Evolutionary conservation across 1,140 invertebrate species (phyloP).

Genomic region (Panagrolaimus sp.): DNA sequence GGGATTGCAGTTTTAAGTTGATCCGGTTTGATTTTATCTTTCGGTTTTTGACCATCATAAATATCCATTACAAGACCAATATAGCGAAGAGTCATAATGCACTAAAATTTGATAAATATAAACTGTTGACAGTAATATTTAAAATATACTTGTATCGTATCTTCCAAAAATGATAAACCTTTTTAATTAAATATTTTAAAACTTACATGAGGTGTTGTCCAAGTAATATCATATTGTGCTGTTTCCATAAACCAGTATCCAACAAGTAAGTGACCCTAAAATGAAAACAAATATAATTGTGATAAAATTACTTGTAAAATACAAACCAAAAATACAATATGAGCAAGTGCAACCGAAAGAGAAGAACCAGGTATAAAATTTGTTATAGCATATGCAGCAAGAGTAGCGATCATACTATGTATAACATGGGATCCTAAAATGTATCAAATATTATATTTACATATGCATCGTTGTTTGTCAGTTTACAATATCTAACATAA

Average conservation of each 20-base stretch:
- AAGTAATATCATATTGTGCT: constrained; percentile 60
- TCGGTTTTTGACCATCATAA: constrained; percentile 61
- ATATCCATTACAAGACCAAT: constrained; percentile 62
- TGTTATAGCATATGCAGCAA: constrained; percentile 49
- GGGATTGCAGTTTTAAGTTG: constrained; percentile 60
- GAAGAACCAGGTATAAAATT: constrained; percentile 56
- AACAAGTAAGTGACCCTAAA: constrained; percentile 60
- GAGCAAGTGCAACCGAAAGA: constrained; percentile 59
- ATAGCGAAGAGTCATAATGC: constrained; percentile 62
- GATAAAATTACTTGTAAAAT: constrained; percentile 1
- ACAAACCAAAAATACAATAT: constrained; percentile 60
- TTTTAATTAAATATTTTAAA: too few relatives aligned
- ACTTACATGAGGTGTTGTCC: constrained; percentile 60
- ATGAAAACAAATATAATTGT: constrained; percentile 25
- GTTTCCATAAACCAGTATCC: constrained; percentile 59
- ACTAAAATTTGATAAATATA: too few relatives aligned
- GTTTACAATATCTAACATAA: too few relatives aligned
- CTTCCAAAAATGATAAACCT: too few relatives aligned
- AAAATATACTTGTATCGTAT: too few relatives aligned
- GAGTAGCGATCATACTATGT: constrained; percentile 33
- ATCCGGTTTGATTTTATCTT: constrained; percentile 56
- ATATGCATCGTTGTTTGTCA: too few relatives aligned
- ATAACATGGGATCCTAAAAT: constrained; percentile 30
- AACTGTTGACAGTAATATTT: too few relatives aligned
- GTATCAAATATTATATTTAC: background rate